These are phyloP conservation scores for Mugil cephalus DNA, from an alignment of 2,113 vertebrate species.

Conservation along the genomic window DNA sequence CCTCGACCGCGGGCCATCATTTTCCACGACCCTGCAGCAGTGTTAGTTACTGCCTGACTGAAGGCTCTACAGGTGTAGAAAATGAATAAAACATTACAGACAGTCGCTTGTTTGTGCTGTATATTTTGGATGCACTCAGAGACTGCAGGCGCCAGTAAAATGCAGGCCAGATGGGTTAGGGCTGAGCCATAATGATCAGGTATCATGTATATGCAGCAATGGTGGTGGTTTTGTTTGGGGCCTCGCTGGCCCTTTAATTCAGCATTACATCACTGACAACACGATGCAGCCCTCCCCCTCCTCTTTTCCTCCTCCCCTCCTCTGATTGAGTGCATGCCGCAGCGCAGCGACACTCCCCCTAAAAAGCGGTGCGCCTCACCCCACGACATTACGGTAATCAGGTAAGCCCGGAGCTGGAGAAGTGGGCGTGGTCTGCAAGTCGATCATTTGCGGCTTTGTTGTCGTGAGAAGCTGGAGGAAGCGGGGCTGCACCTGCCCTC, in stretches of 20 bases:
- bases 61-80: no score
- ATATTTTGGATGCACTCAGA: no score
- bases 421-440: conserved; percentile 26
- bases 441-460: conserved; percentile 11
- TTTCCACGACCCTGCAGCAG: no score
- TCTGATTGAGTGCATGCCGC: conserved; percentile 44
- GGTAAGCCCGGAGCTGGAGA: no score
- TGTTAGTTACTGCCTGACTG: no score
- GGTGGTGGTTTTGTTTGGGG: not conserved
- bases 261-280: conserved; percentile 41
- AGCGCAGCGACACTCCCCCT: conserved; percentile 59
- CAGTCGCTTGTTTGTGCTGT: no score
- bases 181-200: no score
- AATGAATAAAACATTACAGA: no score
- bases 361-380: not conserved
- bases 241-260: conserved; percentile 9
- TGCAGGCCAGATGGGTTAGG: no score
- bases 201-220: not conserved
- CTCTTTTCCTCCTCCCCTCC: no score
- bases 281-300: not conserved
- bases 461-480: conserved; percentile 15
- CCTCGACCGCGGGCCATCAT: no score
- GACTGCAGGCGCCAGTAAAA: no score
- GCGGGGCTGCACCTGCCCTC: not conserved
- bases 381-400: conserved; percentile 15